Conservation (phyloP, 2,888 invertebrate species). For the Lumbricus terrestris region DNA sequence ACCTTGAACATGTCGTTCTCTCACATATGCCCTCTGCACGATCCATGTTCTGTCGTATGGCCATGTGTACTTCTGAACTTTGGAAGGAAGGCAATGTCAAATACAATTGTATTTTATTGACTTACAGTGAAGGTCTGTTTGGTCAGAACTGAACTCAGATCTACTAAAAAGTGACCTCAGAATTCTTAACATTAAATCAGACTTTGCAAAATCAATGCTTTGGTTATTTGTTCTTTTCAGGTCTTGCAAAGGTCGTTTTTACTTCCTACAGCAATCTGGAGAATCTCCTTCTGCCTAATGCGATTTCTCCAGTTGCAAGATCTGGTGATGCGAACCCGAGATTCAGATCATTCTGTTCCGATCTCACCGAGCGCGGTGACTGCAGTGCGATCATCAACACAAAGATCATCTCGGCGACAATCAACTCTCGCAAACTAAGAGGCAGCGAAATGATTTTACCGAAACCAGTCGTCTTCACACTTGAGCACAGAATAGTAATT, state of each 20-base stretch:
- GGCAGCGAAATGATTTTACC: slow-evolving; percentile 33
- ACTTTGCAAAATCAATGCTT: too few relatives aligned
- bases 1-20: too few relatives aligned
- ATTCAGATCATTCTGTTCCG: background rate
- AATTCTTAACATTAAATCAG: too few relatives aligned
- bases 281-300: background rate
- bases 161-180: too few relatives aligned
- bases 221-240: slow-evolving; percentile 38
- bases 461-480: slow-evolving; percentile 77
- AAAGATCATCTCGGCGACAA: slow-evolving; percentile 51
- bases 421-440: slow-evolving; percentile 36
- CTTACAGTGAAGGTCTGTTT: too few relatives aligned
- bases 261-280: slow-evolving; percentile 39
- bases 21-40: too few relatives aligned
- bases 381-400: slow-evolving; percentile 43
- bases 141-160: too few relatives aligned
- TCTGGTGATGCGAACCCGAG: background rate
- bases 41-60: too few relatives aligned
- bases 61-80: too few relatives aligned
- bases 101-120: too few relatives aligned
- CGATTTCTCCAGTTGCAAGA: background rate
- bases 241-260: slow-evolving; percentile 48
- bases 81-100: too few relatives aligned
- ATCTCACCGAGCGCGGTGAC: background rate
- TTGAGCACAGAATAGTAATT: slow-evolving; percentile 67